Conservation (phyloP, 2,888 invertebrate species). For the Drosophila limbata region DNA sequence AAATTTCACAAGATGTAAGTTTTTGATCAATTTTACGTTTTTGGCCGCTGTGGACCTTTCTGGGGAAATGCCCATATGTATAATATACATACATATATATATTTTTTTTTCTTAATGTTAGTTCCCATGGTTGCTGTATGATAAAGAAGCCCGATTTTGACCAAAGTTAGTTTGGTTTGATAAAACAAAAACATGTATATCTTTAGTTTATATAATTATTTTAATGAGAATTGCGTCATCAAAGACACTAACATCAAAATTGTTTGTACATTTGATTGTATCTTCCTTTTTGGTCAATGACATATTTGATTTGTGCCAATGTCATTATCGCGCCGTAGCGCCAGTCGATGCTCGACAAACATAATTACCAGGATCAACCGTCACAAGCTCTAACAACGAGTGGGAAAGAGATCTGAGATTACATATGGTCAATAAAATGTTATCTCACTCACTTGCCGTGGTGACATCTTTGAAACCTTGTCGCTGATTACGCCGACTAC, state of each 20-base stretch:
- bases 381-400: conserved; percentile 55
- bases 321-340: conserved; percentile 32
- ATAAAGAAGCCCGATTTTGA: too few relatives aligned
- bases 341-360: conserved; percentile 51
- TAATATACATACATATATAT: too few relatives aligned
- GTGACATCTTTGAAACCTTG: conserved; percentile 51
- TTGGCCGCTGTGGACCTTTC: too few relatives aligned
- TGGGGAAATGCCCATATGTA: too few relatives aligned
- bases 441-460: conserved; percentile 37
- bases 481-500: conserved; percentile 48
- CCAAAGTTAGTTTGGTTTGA: too few relatives aligned
- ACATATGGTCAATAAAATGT: background rate
- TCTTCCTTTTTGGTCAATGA: background rate
- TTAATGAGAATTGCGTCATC: background rate
- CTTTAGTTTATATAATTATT: background rate
- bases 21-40: too few relatives aligned
- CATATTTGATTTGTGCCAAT: background rate
- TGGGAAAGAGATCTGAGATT: background rate
- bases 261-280: background rate
- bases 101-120: too few relatives aligned
- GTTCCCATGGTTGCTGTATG: too few relatives aligned
- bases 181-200: too few relatives aligned
- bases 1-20: too few relatives aligned
- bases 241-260: background rate
- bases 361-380: conserved; percentile 64